Conservation (phyloP, 2,888 invertebrate genomes). For the Trachelus troglodyta region DNA sequence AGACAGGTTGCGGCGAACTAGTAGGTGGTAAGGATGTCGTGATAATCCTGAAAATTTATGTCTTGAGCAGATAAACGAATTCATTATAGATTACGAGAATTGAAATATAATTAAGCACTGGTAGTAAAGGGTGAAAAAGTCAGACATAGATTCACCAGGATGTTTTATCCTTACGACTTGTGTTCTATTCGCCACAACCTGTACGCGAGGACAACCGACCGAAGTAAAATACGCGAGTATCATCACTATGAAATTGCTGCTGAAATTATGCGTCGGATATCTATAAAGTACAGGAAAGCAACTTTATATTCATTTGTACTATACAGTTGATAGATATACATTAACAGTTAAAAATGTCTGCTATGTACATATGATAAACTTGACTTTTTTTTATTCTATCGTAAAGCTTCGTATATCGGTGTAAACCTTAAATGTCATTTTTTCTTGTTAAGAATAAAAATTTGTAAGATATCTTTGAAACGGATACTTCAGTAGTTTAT, state of each 20-base stretch:
- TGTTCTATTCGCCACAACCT: background rate
- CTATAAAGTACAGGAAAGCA: slow-evolving; percentile 30
- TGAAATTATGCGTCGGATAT: slow-evolving; percentile 24
- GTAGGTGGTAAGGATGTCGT: background rate
- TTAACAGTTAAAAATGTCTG: background rate
- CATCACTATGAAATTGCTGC: slow-evolving; percentile 18
- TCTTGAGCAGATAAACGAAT: background rate
- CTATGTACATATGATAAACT: background rate
- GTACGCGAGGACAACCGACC: background rate
- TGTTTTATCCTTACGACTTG: background rate
- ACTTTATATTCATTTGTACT: slow-evolving; percentile 44
- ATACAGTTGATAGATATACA: slow-evolving; percentile 40
- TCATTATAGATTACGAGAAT: background rate
- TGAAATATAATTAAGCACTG: background rate
- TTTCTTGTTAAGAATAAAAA: background rate
- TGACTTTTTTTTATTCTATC: background rate
- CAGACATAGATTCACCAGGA: background rate
- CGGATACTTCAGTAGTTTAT: background rate
- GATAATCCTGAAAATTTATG: background rate
- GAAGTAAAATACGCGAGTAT: slow-evolving; percentile 1
- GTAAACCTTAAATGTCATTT: background rate
- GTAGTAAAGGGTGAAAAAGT: background rate
- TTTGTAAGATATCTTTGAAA: background rate
- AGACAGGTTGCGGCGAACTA: background rate
- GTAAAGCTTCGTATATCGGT: background rate